phyloP scores from a whole-genome alignment of 2,888 invertebrate species.

The Lasioglossum oenotherae region DNA sequence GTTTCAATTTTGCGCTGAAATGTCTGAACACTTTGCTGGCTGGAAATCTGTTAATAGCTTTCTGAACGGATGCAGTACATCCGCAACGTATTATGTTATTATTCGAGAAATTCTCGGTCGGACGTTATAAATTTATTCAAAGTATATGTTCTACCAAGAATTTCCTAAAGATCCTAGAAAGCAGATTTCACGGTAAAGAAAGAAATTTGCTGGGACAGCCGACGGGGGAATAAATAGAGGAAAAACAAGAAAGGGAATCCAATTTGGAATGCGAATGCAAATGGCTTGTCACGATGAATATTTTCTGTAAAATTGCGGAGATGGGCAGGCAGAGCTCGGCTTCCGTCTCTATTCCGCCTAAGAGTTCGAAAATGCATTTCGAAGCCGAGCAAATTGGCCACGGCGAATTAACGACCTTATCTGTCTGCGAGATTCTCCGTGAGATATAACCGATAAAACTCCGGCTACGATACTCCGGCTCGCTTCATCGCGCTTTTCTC shows the following conservation, averaged over 20 bases:
- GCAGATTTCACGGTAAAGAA: not conserved
- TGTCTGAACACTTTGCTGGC: not conserved
- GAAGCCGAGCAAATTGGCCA: conserved; percentile 55
- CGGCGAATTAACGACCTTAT: conserved; percentile 62
- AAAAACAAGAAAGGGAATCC: not conserved
- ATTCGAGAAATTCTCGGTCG: not conserved
- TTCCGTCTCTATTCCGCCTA: conserved; percentile 68
- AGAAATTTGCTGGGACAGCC: not conserved
- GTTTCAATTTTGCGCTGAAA: not conserved
- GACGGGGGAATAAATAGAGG: not conserved
- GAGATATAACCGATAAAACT: conserved; percentile 58
- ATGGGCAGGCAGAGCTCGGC: conserved; percentile 72
- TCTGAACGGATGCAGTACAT: not conserved
- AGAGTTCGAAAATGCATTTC: conserved; percentile 24
- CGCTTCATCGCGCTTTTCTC: conserved; percentile 1
- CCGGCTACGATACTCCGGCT: not conserved
- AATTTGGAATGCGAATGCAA: not conserved
- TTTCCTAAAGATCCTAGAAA: too few species aligned
- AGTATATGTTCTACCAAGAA: not conserved
- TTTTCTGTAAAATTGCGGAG: conserved; percentile 74
- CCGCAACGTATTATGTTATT: not conserved
- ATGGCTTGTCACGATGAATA: conserved; percentile 72
- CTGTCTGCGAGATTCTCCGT: conserved; percentile 38
- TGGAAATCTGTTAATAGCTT: not conserved
- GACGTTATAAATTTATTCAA: not conserved